Evolutionary conservation across 2,888 invertebrate species (phyloP), one percentile per base, ranked within the genome.

Genomic region (Agrotis clavis): DNA sequence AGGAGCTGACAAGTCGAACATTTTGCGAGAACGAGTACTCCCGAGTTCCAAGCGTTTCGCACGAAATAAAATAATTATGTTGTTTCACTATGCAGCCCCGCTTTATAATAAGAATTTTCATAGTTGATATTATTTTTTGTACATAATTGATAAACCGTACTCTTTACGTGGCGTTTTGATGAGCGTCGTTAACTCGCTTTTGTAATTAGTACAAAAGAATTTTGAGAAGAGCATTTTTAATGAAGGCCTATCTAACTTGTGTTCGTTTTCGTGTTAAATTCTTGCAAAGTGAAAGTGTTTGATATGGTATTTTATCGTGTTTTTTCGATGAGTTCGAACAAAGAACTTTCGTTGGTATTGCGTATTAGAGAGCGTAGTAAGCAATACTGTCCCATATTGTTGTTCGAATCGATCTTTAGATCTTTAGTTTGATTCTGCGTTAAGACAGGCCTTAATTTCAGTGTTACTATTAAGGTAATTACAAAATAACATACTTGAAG

Each of bases 31-130:
- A 89, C 88, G 89, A 91, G 90, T 92, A 91, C 92, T 91, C 89
- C 89, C 82, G 86, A 90, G 90, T 91, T 89, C 89, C 82, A 86
- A 90, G 90, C 88, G 91, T 90, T 93, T 92, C 89, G 89, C 92
- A 92, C 91, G 90, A 92, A 94, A 93, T 93, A 94, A 94, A 94
- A 94, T 94, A n/a, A n/a, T n/a, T n/a, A 94, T 92, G 93, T 92
- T 92, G 90, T 85, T 86, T 41, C 41, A 41, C 85, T 81, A 85
- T 11, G 11, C 41, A 41, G 86, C 76, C 67, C 71, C 87, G 86
- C 87, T 93, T 90, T 91, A 87, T 91, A 90, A 90, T 90, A 90
- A 86, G 88, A 89, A 87, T 90, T 87, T 85, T 86, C 83, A 83
- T 87, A 87, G 85, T 85, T 85, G 78, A 88, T 86, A 86, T 87